These are phyloP conservation scores for Polydrusus pterygomalis DNA, from an alignment of 2,888 invertebrate genomes.

Conservation along the genomic window DNA sequence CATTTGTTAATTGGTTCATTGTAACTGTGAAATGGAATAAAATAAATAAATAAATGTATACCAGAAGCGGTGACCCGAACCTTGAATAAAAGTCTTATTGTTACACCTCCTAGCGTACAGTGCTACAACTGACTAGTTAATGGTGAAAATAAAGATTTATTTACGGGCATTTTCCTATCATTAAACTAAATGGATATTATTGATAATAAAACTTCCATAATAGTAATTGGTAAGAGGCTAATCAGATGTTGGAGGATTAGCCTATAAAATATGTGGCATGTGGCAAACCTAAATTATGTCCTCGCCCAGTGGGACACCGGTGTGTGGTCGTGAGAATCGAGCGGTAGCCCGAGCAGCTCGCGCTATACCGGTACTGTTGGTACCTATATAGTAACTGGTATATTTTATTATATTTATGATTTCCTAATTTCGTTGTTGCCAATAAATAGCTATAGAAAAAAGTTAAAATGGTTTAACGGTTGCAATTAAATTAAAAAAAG, in stretches of 20 bases:
- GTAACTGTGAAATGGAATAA: too few species aligned
- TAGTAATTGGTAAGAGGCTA: constrained; percentile 31
- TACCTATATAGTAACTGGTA: background rate
- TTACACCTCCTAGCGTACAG: too few species aligned
- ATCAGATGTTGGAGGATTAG: constrained; percentile 39
- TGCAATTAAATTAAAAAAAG: too few species aligned
- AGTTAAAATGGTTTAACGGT: too few species aligned
- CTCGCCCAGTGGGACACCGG: constrained; percentile 49
- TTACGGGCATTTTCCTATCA: background rate
- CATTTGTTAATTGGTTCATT: too few species aligned
- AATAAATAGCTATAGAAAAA: too few species aligned
- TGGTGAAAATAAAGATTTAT: too few species aligned
- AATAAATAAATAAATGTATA: too few species aligned
- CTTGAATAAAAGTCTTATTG: too few species aligned
- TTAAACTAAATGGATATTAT: background rate
- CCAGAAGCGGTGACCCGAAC: too few species aligned
- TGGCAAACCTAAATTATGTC: constrained; percentile 48
- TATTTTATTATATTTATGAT: constrained; percentile 1
- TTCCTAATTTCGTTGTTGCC: constrained; percentile 1
- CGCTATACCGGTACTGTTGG: constrained; percentile 13
- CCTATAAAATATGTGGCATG: constrained; percentile 48
- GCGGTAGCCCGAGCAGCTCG: constrained; percentile 33
- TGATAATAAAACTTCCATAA: background rate
- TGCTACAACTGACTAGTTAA: too few species aligned
- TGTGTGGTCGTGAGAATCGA: constrained; percentile 52